Evolutionary conservation across 2,888 invertebrate genomes (phyloP), one percentile per base, ranked within the genome.

Genomic region (Orgyia antiqua): DNA sequence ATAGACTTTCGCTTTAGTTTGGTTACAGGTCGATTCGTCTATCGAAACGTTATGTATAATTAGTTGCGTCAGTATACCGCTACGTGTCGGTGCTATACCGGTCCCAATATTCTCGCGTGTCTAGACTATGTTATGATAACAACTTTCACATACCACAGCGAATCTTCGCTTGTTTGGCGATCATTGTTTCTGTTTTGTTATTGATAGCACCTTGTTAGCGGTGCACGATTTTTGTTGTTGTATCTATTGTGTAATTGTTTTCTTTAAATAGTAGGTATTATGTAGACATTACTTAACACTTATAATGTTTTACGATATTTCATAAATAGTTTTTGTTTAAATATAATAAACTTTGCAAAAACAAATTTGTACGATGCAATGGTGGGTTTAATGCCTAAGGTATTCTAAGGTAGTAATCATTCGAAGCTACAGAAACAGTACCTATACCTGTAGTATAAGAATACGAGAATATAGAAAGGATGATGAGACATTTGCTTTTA

Each of bases 21-120:
- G 55, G 57, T 50, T 36, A 18, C 36, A 39, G 49, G 42, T 62
- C 58, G 59, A 65, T 70, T 58, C 49, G 51, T 57, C 67, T 63
- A 70, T 68, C 66, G 68, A 68, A 58, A 59, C 59, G 69, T 71
- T 68, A 61, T 69, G 69, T 70, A 72, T 77, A 79, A 80, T 80
- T 72, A 75, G 75, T 84, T 83, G 72, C 84, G 74, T 84, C 83
- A 82, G 61, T 68, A 46, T 65, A 66, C 68, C 69, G 71, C 69
- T 76, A 73, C 59, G 65, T 68, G 65, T 4, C 24, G 24, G 39
- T 70, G 69, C 63, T 66, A 56, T 74, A 77, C 73, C 68, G 66
- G 68, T 59, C 62, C 59, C 53, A n/a, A 60, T 56, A 56, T 60
- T 51, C 45, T 68, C 62, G 67, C 73, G 80, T 76, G 83, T 59